Percentiles rank a stretch among this genome's conserved stretches.
Conservation (phyloP, 2,888 invertebrate species). For the Cosmia pyralina region DNA sequence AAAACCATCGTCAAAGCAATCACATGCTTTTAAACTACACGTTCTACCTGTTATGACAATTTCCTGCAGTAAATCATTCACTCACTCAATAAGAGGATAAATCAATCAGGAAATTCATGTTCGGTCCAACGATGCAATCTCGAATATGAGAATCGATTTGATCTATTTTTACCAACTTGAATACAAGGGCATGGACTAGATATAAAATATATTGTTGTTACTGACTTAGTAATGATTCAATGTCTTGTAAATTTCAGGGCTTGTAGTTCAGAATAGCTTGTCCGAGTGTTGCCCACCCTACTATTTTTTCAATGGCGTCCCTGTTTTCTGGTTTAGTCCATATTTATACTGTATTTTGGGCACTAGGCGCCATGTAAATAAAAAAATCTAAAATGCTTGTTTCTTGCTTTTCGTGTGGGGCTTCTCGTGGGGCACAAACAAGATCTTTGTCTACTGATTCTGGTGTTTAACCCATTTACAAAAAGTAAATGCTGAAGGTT, state of each 20-base stretch:
- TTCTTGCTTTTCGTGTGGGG: too few relatives aligned
- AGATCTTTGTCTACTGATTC: too few relatives aligned
- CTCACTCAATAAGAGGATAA: constrained; percentile 29
- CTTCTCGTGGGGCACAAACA: too few relatives aligned
- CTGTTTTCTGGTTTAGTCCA: too few relatives aligned
- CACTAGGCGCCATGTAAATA: too few relatives aligned
- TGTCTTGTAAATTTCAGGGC: constrained; percentile 36
- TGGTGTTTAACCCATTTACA: too few relatives aligned
- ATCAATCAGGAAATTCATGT: constrained; percentile 57
- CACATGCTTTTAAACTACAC: neutral
- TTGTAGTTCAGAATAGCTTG: neutral
- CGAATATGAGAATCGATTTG: constrained; percentile 52
- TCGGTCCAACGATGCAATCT: constrained; percentile 44
- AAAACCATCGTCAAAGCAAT: neutral
- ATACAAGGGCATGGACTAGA: constrained; percentile 3
- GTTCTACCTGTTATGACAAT: constrained; percentile 20
- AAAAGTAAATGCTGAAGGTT: too few relatives aligned
- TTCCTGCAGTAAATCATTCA: constrained; percentile 31
- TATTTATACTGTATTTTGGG: too few relatives aligned
- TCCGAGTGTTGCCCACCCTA: neutral
- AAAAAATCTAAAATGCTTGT: too few relatives aligned
- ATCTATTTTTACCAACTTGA: constrained; percentile 49
- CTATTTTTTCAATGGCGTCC: neutral
- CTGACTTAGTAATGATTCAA: constrained; percentile 35
- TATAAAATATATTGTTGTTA: constrained; percentile 7